These are phyloP conservation scores for Tipula vernalis DNA, from an alignment of 2,888 invertebrate species.

Conservation along the genomic window DNA sequence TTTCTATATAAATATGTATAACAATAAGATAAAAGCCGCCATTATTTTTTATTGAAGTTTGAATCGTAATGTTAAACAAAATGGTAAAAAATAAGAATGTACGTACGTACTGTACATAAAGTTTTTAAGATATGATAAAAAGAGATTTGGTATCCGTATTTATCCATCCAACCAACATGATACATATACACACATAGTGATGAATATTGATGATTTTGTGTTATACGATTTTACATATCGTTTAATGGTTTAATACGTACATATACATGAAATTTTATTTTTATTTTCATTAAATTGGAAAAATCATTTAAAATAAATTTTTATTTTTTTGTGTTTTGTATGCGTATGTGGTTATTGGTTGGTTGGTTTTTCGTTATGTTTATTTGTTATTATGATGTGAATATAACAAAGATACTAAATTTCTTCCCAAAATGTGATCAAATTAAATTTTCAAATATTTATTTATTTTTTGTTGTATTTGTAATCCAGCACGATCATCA, in stretches of 20 bases:
- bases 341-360: background rate
- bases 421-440: background rate
- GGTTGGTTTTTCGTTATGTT: background rate
- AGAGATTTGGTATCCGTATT: background rate
- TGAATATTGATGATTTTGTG: background rate
- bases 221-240: background rate
- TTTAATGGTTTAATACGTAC: background rate
- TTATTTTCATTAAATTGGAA: background rate
- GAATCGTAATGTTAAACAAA: background rate
- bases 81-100: background rate
- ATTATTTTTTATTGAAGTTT: background rate
- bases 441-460: no score
- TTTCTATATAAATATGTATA: background rate
- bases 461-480: no score
- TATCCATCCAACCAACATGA: background rate
- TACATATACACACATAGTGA: background rate
- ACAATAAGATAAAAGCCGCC: background rate
- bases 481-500: no score
- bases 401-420: background rate
- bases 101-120: background rate
- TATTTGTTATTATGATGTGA: background rate
- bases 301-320: background rate
- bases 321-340: background rate
- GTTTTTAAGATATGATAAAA: background rate
- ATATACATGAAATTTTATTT: background rate